These are phyloP conservation scores for Paralichthys olivaceus DNA, from an alignment of 2,113 vertebrate genomes.

Conservation along the genomic window DNA sequence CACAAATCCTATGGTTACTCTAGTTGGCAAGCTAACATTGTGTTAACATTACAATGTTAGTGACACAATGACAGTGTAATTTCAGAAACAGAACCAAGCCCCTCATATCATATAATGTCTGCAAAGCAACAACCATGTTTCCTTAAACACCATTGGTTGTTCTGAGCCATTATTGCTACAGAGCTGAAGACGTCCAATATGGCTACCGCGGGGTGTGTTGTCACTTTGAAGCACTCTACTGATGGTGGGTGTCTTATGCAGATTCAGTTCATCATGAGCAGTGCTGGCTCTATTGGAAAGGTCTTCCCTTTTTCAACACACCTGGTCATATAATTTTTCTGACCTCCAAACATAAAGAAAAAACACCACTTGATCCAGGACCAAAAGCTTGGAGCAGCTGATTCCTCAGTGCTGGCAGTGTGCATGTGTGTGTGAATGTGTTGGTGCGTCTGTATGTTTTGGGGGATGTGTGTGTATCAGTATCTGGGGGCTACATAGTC, in stretches of 20 bases:
- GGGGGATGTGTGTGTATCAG: neutral
- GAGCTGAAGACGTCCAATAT: conserved; percentile 10
- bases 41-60: conserved; percentile 2
- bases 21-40: conserved; percentile 2
- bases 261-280: conserved; percentile 27
- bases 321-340: conserved; percentile 7
- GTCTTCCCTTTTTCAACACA: conserved; percentile 22
- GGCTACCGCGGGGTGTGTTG: conserved; percentile 10
- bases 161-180: conserved; percentile 1
- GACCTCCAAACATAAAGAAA: conserved; percentile 15
- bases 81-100: conserved; percentile 19
- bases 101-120: neutral
- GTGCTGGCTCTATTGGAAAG: conserved; percentile 4
- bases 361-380: conserved; percentile 27
- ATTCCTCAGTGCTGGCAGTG: conserved; percentile 33
- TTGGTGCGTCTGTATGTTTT: conserved; percentile 25
- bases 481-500: conserved; percentile 32
- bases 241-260: conserved; percentile 56
- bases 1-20: conserved; percentile 9
- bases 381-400: conserved; percentile 38
- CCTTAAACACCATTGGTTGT: neutral
- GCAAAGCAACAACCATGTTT: neutral
- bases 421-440: conserved; percentile 27
- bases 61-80: conserved; percentile 12
- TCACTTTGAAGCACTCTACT: conserved; percentile 1